phyloP scores from a whole-genome alignment of 1,140 invertebrate genomes.

The Physella acuta region DNA sequence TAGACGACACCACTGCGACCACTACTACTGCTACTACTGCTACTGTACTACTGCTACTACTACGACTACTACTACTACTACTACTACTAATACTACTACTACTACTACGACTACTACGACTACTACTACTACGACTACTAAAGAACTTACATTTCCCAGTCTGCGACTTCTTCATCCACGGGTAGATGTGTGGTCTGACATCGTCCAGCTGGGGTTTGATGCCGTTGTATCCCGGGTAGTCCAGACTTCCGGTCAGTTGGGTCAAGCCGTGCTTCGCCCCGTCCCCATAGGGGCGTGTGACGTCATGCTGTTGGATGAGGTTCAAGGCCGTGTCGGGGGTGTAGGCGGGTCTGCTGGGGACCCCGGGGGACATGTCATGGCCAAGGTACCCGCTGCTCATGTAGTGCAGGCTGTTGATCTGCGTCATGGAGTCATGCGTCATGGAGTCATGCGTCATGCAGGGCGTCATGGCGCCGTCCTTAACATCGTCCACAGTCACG shows the following conservation, averaged over 20 bases:
- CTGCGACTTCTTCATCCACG: constrained; percentile 11
- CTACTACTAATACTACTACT: no score
- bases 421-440: not conserved
- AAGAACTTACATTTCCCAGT: not conserved
- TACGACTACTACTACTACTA: no score
- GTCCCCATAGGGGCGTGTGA: not conserved
- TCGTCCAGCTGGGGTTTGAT: not conserved
- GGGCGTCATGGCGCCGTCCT: not conserved
- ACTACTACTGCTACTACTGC: no score
- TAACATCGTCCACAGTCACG: no score
- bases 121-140: not conserved
- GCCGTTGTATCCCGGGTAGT: no score
- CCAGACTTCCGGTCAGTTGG: no score
- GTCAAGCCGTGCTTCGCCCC: no score
- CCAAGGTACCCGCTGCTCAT: not conserved
- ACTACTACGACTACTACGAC: not conserved
- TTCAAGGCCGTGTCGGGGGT: not conserved
- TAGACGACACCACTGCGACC: no score
- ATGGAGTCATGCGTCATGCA: not conserved
- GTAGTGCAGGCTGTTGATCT: not conserved
- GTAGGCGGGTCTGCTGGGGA: not conserved
- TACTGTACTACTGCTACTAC: no score
- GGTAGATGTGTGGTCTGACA: not conserved
- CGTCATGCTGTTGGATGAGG: not conserved
- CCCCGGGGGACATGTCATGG: not conserved